Evolutionary conservation across 2,797 vertebrate genomes (phyloP).

Genomic region (Muscicapa comitata): DNA sequence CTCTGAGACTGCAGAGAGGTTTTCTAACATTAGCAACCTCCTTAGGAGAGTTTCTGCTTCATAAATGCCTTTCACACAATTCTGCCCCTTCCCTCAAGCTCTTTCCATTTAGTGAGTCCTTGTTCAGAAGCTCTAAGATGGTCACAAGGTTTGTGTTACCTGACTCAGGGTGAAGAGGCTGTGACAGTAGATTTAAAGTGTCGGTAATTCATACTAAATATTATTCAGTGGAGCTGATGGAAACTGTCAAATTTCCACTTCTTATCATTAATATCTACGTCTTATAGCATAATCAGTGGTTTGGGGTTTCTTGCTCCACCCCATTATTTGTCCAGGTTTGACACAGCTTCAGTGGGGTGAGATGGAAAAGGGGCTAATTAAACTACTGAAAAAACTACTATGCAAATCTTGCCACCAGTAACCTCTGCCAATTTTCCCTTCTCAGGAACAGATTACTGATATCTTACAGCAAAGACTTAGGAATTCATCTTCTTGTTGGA

Average conservation of each 20-base stretch:
- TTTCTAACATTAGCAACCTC: conserved; percentile 29
- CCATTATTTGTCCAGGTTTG: neutral
- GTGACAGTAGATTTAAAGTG: neutral
- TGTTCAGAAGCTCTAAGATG: neutral
- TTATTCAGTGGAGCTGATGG: neutral
- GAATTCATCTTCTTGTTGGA: neutral
- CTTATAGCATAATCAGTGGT: neutral
- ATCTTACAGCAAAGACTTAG: neutral
- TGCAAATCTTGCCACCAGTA: neutral
- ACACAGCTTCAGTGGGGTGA: neutral
- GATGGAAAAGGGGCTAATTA: neutral
- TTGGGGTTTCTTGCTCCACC: neutral
- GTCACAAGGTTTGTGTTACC: neutral
- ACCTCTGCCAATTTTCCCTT: neutral
- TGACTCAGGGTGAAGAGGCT: neutral
- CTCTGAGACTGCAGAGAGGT: neutral
- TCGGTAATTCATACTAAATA: neutral
- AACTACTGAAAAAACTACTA: neutral
- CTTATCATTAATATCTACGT: neutral
- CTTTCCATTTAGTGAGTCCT: neutral
- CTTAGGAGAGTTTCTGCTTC: conserved; percentile 29
- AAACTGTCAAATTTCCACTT: neutral
- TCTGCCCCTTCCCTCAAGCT: neutral
- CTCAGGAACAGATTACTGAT: neutral
- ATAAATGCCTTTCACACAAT: neutral